Evolutionary conservation across 1,140 invertebrate species (phyloP), one percentile per base, ranked within the genome.

Genomic region (Drosophila santomea): DNA sequence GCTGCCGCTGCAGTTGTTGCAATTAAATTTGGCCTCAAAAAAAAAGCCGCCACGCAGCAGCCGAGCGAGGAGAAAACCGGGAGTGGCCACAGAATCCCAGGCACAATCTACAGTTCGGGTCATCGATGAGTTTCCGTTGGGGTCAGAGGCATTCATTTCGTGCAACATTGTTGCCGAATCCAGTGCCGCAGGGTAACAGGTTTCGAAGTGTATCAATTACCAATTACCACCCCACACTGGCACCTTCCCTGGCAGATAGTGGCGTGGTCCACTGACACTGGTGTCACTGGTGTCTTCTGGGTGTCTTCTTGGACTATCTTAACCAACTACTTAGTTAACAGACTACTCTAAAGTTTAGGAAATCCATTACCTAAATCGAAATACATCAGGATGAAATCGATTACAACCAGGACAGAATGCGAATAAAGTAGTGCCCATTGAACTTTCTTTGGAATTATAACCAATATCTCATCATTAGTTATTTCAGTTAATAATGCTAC

Each of bases 1-100:
- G 66, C 28, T 32, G 62, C 48, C 73, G 67, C 50, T 63, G 76
- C 81, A 80, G 83, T 84, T 84, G 71, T 80, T 43, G 82, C 82
- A 82, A 86, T 86, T 86, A 86, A 86, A 88, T 86, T 86, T 86
- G 83, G 82, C 82, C 82, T 86, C 82, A 86, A 88, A 86, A 80
- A 76, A 71, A 80, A 79, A 71, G 54, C 38, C 57, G 44, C 61
- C 57, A 36, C 47, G 64, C 41, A 44, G 67, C 72, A 66, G 51
- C 59, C 23, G 47, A 54, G 57, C 15, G 48, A 58, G 52, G 64
- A 63, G 61, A 75, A 75, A 75, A 66, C 47, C 72, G 57, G 73
- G 45, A 51, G 28, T 51, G 36, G 51, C 36, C 35, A 32, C 36
- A 75, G 8, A 8, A 47, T 41, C 58, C 52, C 14, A 10, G 0